These are phyloP conservation scores for Synodontis membranacea DNA, from an alignment of 2,113 vertebrate species.

Conservation along the genomic window DNA sequence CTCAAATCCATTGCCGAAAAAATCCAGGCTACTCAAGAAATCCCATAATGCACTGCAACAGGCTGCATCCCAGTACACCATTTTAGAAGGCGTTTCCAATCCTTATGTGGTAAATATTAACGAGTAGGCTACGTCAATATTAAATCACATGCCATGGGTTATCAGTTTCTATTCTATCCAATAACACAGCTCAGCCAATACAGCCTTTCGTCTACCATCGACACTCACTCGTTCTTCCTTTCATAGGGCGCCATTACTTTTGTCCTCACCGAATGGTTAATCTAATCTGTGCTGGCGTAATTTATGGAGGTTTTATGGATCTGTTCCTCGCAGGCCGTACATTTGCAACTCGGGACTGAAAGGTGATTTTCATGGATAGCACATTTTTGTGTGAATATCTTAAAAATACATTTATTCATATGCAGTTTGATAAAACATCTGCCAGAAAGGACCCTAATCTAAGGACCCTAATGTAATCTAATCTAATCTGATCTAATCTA, in stretches of 20 bases:
- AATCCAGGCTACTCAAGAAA: neutral
- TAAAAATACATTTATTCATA: neutral
- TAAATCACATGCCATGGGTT: neutral
- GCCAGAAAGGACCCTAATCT: too few relatives aligned
- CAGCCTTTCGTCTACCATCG: neutral
- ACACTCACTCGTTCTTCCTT: neutral
- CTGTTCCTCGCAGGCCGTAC: neutral
- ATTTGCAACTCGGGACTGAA: neutral
- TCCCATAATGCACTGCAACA: neutral
- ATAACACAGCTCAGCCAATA: neutral
- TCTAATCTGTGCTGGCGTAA: neutral
- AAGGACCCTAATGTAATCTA: too few relatives aligned
- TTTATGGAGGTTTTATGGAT: neutral
- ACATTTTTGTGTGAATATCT: neutral
- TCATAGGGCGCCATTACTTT: neutral
- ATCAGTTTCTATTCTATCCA: neutral
- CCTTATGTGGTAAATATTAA: neutral
- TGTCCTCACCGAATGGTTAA: neutral
- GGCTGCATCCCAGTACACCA: neutral
- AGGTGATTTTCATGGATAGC: neutral
- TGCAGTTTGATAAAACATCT: neutral
- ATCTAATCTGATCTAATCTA: too few relatives aligned
- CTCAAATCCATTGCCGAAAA: neutral
- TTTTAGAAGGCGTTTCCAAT: neutral
- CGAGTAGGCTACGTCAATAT: neutral